These are phyloP conservation scores for Hydrochoerus hydrochaeris DNA, from an alignment of 2,113 vertebrate genomes.

Conservation along the genomic window DNA sequence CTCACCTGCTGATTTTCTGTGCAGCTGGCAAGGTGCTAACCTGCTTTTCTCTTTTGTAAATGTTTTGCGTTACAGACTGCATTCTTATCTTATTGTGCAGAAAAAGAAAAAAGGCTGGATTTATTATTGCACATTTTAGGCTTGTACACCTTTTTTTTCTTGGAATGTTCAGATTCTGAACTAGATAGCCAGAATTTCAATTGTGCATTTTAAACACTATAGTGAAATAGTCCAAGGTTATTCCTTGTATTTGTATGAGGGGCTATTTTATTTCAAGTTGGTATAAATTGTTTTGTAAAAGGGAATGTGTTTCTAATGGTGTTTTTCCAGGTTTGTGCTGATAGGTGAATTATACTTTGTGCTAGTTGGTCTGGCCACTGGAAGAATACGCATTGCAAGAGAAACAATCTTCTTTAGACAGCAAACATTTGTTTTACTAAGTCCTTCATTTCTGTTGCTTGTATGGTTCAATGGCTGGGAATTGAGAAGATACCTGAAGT, in stretches of 20 bases:
- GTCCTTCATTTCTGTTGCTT: conserved; percentile 36
- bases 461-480: conserved; percentile 59
- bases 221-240: conserved; percentile 44
- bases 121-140: conserved; percentile 82
- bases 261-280: neutral
- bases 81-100: conserved; percentile 80
- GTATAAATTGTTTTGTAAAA: conserved; percentile 41
- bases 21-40: conserved; percentile 82
- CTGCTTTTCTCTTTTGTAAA: conserved; percentile 81
- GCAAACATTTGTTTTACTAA: neutral
- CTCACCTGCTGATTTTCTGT: conserved; percentile 77
- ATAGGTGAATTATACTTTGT: conserved; percentile 54
- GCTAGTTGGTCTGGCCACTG: neutral
- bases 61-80: conserved; percentile 83
- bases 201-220: conserved; percentile 84
- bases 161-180: conserved; percentile 77
- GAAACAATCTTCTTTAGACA: conserved; percentile 49
- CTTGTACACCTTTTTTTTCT: conserved; percentile 83
- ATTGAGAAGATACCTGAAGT: conserved; percentile 53
- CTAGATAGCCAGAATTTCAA: conserved; percentile 79
- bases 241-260: conserved; percentile 37
- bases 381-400: conserved; percentile 62
- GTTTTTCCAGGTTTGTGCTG: neutral
- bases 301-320: conserved; percentile 29
- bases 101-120: conserved; percentile 82